These are phyloP conservation scores for Centropus bengalensis DNA, from an alignment of 2,113 vertebrate genomes.

Conservation along the genomic window DNA sequence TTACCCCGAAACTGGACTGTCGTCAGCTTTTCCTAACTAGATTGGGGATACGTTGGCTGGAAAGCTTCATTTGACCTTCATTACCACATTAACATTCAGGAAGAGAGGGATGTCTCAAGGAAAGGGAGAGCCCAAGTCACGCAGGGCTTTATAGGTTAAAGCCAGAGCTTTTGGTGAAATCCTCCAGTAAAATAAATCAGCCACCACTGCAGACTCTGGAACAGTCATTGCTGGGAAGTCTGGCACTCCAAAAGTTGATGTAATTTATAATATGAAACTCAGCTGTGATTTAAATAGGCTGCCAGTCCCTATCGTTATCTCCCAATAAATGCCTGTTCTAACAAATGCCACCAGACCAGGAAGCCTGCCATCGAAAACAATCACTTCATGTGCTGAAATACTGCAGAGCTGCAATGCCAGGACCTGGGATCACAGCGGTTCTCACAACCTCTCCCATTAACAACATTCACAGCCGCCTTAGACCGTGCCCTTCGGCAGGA, in stretches of 20 bases:
- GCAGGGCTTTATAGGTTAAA: neutral
- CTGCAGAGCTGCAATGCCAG: neutral
- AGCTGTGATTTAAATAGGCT: slow-evolving; percentile 54
- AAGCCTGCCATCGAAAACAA: slow-evolving; percentile 56
- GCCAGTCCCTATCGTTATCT: slow-evolving; percentile 46
- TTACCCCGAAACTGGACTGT: neutral
- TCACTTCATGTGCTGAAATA: slow-evolving; percentile 18
- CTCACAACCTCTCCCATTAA: slow-evolving; percentile 19
- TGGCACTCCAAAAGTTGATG: slow-evolving; percentile 34
- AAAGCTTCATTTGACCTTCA: slow-evolving; percentile 20
- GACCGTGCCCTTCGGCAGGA: neutral
- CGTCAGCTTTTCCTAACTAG: neutral
- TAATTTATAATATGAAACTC: slow-evolving; percentile 61
- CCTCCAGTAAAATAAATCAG: slow-evolving; percentile 29
- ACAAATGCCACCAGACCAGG: slow-evolving; percentile 37
- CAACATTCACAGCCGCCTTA: neutral
- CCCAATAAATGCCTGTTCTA: slow-evolving; percentile 39
- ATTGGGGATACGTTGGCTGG: neutral
- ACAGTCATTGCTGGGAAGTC: slow-evolving; percentile 34
- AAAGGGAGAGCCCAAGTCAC: slow-evolving; percentile 12
- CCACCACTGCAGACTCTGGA: slow-evolving; percentile 33
- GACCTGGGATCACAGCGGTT: neutral
- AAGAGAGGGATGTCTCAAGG: neutral
- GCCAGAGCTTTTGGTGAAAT: slow-evolving; percentile 37
- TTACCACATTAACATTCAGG: neutral